Conservation (phyloP, 1,140 invertebrate genomes). For the Drosophila kanapiae region DNA sequence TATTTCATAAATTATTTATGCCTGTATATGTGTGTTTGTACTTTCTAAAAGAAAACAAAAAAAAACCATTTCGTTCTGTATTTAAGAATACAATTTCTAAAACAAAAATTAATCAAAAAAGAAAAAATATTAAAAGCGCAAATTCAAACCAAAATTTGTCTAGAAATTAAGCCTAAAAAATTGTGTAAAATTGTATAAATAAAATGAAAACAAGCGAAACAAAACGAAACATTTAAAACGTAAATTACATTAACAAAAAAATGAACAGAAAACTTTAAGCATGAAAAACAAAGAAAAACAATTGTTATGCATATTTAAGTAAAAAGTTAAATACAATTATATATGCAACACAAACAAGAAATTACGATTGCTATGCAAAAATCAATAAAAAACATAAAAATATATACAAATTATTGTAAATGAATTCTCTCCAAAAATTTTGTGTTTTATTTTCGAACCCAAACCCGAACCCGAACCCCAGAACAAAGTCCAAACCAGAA, state of each 20-base stretch:
- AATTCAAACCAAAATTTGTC: slow-evolving; percentile 76
- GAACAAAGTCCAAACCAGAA: slow-evolving; percentile 17
- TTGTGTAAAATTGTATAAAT: slow-evolving; percentile 61
- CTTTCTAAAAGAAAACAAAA: slow-evolving; percentile 76
- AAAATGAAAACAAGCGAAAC: slow-evolving; percentile 26
- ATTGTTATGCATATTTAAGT: slow-evolving; percentile 73
- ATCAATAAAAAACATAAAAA: slow-evolving; percentile 43
- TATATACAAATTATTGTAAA: slow-evolving; percentile 71
- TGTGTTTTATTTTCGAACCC: slow-evolving; percentile 63
- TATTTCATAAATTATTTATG: slow-evolving; percentile 72
- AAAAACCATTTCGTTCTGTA: slow-evolving; percentile 72
- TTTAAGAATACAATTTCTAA: slow-evolving; percentile 60
- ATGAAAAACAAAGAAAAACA: slow-evolving; percentile 47
- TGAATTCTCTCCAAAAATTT: slow-evolving; percentile 56
- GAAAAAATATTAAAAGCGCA: slow-evolving; percentile 41
- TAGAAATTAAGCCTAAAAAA: slow-evolving; percentile 64
- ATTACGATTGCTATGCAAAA: slow-evolving; percentile 77
- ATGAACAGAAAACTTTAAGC: slow-evolving; percentile 29
- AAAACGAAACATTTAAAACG: slow-evolving; percentile 29
- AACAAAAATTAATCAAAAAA: slow-evolving; percentile 30
- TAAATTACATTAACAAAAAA: slow-evolving; percentile 59
- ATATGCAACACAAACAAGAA: slow-evolving; percentile 49
- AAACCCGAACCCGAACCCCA: slow-evolving; percentile 3
- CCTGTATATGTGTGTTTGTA: slow-evolving; percentile 73
- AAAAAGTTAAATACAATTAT: slow-evolving; percentile 71